These are phyloP conservation scores for Paramormyrops hopkinsi DNA, from an alignment of 2,797 vertebrate genomes.

Conservation along the genomic window DNA sequence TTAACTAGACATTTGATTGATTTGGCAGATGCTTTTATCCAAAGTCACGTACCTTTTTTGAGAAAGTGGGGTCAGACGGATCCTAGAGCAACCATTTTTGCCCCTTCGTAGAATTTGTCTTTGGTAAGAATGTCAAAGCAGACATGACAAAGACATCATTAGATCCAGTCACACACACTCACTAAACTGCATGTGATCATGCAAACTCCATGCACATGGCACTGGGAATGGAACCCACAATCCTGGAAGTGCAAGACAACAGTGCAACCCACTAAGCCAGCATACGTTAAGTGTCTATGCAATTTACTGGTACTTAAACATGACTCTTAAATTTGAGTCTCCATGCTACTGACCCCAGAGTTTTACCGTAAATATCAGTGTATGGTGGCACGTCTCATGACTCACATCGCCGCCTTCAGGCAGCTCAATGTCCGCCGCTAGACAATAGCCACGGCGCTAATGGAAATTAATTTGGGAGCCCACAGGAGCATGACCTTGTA, in stretches of 20 bases:
- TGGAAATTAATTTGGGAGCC: slow-evolving; percentile 5
- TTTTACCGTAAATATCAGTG: background rate
- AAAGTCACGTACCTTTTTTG: background rate
- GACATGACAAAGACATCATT: background rate
- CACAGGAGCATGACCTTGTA: background rate
- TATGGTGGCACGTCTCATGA: background rate
- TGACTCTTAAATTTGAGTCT: background rate
- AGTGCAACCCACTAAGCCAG: background rate
- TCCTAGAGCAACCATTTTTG: background rate
- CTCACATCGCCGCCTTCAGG: background rate
- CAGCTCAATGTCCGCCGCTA: background rate
- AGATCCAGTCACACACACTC: background rate
- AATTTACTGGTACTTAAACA: background rate
- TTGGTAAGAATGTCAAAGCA: background rate
- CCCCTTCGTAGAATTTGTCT: background rate
- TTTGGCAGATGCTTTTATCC: background rate
- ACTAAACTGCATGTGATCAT: background rate
- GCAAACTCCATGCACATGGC: background rate
- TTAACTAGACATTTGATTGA: background rate
- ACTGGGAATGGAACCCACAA: background rate
- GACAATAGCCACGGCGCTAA: background rate
- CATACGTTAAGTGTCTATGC: background rate
- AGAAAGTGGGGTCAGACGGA: background rate
- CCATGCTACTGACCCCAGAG: background rate
- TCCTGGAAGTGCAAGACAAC: background rate